A percentile compares a stretch with the other conserved stretches of the same genome.
phyloP scores from a whole-genome alignment of 1,140 invertebrate species.

The Popillia japonica region DNA sequence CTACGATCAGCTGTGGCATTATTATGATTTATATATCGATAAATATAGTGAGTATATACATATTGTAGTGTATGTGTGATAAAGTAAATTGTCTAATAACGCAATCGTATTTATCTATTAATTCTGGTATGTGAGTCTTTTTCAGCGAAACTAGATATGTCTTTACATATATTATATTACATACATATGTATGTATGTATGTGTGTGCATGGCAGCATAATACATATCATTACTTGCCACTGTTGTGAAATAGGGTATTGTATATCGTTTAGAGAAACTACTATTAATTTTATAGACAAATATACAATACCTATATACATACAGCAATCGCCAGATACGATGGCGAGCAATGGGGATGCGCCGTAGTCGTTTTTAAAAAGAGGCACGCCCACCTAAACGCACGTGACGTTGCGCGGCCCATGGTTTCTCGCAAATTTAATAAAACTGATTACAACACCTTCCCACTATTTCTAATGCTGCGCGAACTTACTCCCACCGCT shows the following conservation, averaged over 20 bases:
- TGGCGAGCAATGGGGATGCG: too few species aligned
- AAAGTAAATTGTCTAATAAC: not conserved
- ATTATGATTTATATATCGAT: slow-evolving; percentile 7
- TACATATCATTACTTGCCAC: not conserved
- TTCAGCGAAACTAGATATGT: not conserved
- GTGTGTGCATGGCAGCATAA: not conserved
- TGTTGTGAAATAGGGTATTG: slow-evolving; percentile 10
- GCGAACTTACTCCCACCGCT: too few species aligned
- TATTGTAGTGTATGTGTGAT: not conserved
- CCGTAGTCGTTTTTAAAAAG: too few species aligned
- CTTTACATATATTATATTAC: too few species aligned
- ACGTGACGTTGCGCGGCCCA: too few species aligned
- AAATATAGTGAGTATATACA: not conserved
- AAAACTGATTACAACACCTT: too few species aligned
- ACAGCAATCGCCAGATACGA: too few species aligned
- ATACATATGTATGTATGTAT: not conserved
- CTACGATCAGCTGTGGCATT: not conserved
- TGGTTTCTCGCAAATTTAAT: too few species aligned
- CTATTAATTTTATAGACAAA: not conserved
- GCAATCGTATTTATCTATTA: not conserved
- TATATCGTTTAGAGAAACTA: not conserved
- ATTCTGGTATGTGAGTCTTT: not conserved
- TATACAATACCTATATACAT: too few species aligned
- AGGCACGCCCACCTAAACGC: too few species aligned
- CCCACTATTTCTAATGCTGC: too few species aligned